phyloP scores from a whole-genome alignment of 92 coral and sea anemone species.

The Epizoanthus scotinus region DNA sequence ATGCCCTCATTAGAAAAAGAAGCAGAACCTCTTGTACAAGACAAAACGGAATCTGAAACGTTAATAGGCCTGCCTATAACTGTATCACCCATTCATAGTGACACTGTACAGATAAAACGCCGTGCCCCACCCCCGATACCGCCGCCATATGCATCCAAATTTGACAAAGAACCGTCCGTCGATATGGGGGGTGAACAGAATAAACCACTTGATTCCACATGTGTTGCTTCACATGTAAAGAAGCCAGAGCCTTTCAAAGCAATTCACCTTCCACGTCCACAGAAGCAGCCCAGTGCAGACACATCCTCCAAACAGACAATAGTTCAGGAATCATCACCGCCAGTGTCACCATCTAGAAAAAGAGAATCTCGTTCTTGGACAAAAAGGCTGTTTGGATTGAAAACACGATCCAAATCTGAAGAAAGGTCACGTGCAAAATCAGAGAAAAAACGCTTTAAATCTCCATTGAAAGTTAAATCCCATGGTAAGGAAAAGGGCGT shows the following conservation, averaged over 20 bases:
- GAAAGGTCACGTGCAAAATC: conserved; percentile 45
- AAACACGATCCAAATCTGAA: conserved; percentile 49
- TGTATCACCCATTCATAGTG: not conserved
- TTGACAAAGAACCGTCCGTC: not conserved
- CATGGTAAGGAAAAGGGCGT: conserved; percentile 15
- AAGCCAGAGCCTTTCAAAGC: not conserved
- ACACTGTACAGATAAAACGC: not conserved
- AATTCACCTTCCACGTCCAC: not conserved
- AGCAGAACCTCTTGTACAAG: not conserved
- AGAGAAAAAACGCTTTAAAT: conserved; percentile 30
- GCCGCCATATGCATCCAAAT: conserved; percentile 26
- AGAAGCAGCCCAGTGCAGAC: not conserved
- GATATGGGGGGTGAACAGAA: not conserved
- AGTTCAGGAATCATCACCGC: conserved; percentile 32
- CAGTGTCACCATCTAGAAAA: conserved; percentile 15
- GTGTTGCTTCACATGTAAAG: not conserved
- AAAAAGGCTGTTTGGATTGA: conserved; percentile 69
- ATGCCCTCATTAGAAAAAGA: not conserved
- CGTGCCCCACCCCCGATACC: conserved; percentile 42
- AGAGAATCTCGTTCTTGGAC: conserved; percentile 80
- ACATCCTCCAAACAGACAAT: conserved; percentile 25
- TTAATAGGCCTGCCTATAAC: not conserved
- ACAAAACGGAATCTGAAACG: not conserved
- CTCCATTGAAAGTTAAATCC: conserved; percentile 15
- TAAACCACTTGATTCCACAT: not conserved